These are phyloP conservation scores for Ectemnius lituratus DNA, from an alignment of 2,888 invertebrate species.

Conservation along the genomic window DNA sequence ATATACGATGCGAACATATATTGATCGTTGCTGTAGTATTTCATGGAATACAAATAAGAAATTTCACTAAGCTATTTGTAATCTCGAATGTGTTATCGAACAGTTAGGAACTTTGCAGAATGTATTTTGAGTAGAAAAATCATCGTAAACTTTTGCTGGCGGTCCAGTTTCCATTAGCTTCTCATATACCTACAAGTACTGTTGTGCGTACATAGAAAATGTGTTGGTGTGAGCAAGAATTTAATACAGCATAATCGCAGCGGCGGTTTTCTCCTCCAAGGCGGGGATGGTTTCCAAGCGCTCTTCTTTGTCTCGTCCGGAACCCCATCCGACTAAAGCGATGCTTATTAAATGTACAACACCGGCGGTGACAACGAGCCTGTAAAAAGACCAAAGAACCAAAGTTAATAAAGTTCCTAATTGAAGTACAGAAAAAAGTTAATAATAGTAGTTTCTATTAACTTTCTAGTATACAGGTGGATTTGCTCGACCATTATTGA, in stretches of 20 bases:
- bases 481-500: neutral
- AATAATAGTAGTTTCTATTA: too few species aligned
- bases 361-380: constrained; percentile 86
- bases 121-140: constrained; percentile 18
- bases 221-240: constrained; percentile 10
- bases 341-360: constrained; percentile 86
- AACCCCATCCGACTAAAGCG: constrained; percentile 86
- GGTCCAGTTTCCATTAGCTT: too few species aligned
- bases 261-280: constrained; percentile 88
- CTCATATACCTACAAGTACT: too few species aligned
- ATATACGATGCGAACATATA: too few species aligned
- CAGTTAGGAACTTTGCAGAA: constrained; percentile 47
- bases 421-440: neutral
- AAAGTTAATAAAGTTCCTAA: neutral
- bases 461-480: too few species aligned
- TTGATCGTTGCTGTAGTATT: too few species aligned
- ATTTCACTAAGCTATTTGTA: too few species aligned
- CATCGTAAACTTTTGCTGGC: neutral
- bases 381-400: constrained; percentile 68
- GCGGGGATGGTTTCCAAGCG: constrained; percentile 83
- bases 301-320: constrained; percentile 82
- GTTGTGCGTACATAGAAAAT: too few species aligned
- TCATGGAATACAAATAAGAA: too few species aligned
- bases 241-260: constrained; percentile 90
- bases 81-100: too few species aligned